Evolutionary conservation across 1,140 invertebrate genomes (phyloP), one percentile per base, ranked within the genome.

Genomic region (Lepidurus couesii): DNA sequence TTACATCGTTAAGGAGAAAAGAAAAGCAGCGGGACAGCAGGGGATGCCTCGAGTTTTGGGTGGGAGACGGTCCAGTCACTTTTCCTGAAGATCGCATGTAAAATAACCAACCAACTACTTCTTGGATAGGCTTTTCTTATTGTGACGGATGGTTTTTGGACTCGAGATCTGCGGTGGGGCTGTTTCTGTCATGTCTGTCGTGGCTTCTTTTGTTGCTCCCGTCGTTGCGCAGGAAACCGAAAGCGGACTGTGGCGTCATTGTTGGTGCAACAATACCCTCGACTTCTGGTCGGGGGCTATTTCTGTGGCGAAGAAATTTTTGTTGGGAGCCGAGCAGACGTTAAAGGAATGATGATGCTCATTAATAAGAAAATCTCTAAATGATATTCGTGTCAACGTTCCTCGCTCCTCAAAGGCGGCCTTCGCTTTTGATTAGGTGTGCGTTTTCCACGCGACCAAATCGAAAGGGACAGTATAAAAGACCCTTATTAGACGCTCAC

Each of bases 201-300:
- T 16, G 3, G 53, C 53, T 65, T 21, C 53, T 16, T 11, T 65
- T 65, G 53, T 65, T 13, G 16, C 13, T 16, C 53, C 53, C 21
- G 53, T 13, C 53, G 53, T 13, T 65, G 53, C 16, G 53, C 53
- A 21, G 21, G 53, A 65, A 65, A 65, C 53, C 21, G 53, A 65
- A 65, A 65, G 53, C 16, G 21, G 16, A 13, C 16, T 21, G 13
- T 13, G n/a, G 53, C 53, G 53, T 21, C 53, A 65, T 65, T 65
- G 53, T 65, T 65, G 53, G 16, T 5, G 16, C 53, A 65, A 65
- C 53, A 65, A 65, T 16, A 21, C 34, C 34, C 53, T 9, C 53
- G 53, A 65, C 53, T 65, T 65, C 53, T 65, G 53, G 53, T 65
- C 34, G 34, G 34, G 34, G 53, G 53, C 53, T 65, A 65, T 65